These are phyloP conservation scores for Sminthurinus aureus DNA, from an alignment of 2,888 invertebrate species.

Conservation along the genomic window DNA sequence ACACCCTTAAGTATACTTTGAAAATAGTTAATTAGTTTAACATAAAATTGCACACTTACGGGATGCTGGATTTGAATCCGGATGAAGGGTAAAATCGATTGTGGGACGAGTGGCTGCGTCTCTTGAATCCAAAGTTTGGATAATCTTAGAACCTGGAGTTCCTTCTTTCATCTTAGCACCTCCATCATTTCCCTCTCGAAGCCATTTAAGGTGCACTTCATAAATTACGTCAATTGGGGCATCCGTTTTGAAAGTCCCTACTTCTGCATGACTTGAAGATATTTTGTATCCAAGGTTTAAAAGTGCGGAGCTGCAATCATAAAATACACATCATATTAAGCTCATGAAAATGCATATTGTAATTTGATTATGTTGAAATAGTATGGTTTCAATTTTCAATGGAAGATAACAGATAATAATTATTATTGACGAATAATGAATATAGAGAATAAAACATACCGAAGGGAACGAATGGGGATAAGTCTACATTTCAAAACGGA, in stretches of 20 bases:
- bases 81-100: constrained; percentile 69
- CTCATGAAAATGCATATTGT: constrained; percentile 2
- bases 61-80: constrained; percentile 82
- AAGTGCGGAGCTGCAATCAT: constrained; percentile 87
- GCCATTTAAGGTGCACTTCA: constrained; percentile 91
- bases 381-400: too few relatives aligned
- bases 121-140: constrained; percentile 35
- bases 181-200: constrained; percentile 69
- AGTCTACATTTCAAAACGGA: constrained; percentile 75
- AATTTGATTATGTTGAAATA: too few relatives aligned
- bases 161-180: constrained; percentile 69
- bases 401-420: too few relatives aligned
- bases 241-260: constrained; percentile 88
- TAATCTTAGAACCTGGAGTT: constrained; percentile 46
- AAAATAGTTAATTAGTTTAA: too few relatives aligned
- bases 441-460: constrained; percentile 66
- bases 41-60: too few relatives aligned
- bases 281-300: constrained; percentile 89
- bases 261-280: constrained; percentile 89
- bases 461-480: constrained; percentile 74
- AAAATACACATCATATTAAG: too few relatives aligned
- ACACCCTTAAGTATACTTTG: too few relatives aligned
- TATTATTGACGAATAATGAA: too few relatives aligned
- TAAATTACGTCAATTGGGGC: constrained; percentile 87
- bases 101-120: constrained; percentile 62